phyloP scores from a whole-genome alignment of 2,113 vertebrate species.

The Mesembrinibis cayennensis region DNA sequence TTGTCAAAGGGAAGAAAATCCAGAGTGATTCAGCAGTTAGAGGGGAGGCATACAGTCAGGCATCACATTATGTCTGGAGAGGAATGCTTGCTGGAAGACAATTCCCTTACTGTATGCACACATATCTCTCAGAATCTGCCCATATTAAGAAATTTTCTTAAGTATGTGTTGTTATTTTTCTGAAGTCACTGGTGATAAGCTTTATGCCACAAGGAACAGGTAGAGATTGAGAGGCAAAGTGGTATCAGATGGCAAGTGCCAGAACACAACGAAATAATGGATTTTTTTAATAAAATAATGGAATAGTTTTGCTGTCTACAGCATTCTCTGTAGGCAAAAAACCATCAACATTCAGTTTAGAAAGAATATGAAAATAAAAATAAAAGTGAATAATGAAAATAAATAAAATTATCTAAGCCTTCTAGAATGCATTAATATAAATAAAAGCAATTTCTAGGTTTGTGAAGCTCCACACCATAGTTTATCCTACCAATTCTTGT shows the following conservation, averaged over 20 bases:
- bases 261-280: not conserved
- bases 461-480: not conserved
- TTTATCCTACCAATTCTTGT: not conserved
- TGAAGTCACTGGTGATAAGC: not conserved
- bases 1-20: not conserved
- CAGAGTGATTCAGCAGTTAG: not conserved
- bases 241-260: not conserved
- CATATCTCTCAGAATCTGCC: not conserved
- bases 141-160: not conserved
- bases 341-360: not conserved
- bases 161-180: not conserved
- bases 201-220: not conserved
- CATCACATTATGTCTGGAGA: fast-evolving
- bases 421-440: not conserved
- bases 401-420: not conserved
- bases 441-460: not conserved
- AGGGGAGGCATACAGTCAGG: not conserved
- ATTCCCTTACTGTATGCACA: not conserved
- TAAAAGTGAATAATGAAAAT: not conserved
- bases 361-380: not conserved
- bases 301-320: not conserved
- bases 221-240: not conserved
- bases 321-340: not conserved
- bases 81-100: not conserved
- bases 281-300: not conserved